Evolutionary conservation across 2,797 vertebrate genomes (phyloP), one percentile per base, ranked within the genome.

Genomic region (Menidia menidia): DNA sequence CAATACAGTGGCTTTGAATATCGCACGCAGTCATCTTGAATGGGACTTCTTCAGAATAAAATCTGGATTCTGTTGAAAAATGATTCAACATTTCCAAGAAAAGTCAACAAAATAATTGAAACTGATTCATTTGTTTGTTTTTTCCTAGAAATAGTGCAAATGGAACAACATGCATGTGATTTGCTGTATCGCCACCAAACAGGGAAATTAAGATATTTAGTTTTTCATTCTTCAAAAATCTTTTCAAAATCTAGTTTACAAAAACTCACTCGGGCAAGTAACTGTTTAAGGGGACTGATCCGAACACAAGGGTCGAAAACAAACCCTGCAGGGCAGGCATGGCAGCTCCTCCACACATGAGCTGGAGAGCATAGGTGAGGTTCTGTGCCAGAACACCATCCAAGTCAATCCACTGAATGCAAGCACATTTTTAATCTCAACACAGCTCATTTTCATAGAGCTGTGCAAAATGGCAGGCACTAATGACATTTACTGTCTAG

Each of bases 401-500:
- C 32, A 32, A 3, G 4, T 57, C 32, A 66, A 58, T 39, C 31
- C 41, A 12, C 12, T 45, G 10, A 30, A 66, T 44, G 12, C 9
- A 16, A 12, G 42, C 3, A 60, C 9, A 53, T 62, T 44, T 65
- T 45, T 6, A 64, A 3, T 51, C 43, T 66, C 48, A 56, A 43
- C 10, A n/a, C 59, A 57, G 14, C 48, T 66, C 1, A 55, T 71
- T 61, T 62, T 61, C n/a, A 56, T 16, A 59, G 16, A 44, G 12
- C 25, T 30, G 35, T 53, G 10, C 33, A 43, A 76, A 64, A 80
- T 59, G 45, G 68, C 67, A 77, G 15, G 42, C 75, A 42, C 66
- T 83, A 86, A 81, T 78, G 74, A 18, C 58, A 35, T 59, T 68
- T 76, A n/a, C 59, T 68, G 69, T 76, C 71, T 9, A 69, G 50